Conservation (phyloP, 2,888 invertebrate genomes). For the Lacanobia wlatinum region DNA sequence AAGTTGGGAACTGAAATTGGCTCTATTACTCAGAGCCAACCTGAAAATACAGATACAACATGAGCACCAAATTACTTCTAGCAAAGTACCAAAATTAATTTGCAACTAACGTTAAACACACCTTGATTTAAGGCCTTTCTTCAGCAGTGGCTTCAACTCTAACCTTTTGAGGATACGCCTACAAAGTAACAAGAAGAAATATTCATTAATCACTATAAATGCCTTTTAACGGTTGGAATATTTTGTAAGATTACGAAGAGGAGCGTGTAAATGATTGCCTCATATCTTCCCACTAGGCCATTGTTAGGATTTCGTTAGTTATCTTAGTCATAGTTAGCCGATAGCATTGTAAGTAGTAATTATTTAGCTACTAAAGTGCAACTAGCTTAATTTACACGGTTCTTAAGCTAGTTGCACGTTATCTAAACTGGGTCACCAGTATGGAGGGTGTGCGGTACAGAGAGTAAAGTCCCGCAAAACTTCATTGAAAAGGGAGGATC, state of each 20-base stretch:
- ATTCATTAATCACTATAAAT: slow-evolving; percentile 36
- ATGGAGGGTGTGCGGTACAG: too few relatives aligned
- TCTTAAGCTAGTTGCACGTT: too few relatives aligned
- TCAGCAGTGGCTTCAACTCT: slow-evolving; percentile 10
- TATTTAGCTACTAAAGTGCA: neutral
- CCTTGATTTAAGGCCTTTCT: slow-evolving; percentile 34
- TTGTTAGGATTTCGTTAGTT: neutral
- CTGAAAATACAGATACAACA: neutral
- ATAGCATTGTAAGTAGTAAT: neutral
- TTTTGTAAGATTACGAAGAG: slow-evolving; percentile 35
- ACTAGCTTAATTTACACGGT: too few relatives aligned
- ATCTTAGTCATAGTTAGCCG: neutral
- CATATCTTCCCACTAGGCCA: slow-evolving; percentile 7
- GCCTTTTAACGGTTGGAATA: slow-evolving; percentile 23
- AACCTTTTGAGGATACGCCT: slow-evolving; percentile 28
- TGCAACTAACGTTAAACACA: slow-evolving; percentile 16
- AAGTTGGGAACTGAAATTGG: neutral
- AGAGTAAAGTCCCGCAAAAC: too few relatives aligned
- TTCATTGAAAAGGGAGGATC: too few relatives aligned
- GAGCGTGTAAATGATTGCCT: slow-evolving; percentile 8
- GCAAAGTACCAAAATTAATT: slow-evolving; percentile 35
- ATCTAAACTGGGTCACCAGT: too few relatives aligned
- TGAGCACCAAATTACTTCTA: slow-evolving; percentile 9
- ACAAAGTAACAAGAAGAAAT: slow-evolving; percentile 23
- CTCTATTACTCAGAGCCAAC: neutral